A percentile compares a stretch with the other conserved stretches of the same genome.
Conservation (phyloP, 2,797 vertebrate genomes). For the Anguilla marmorata region DNA sequence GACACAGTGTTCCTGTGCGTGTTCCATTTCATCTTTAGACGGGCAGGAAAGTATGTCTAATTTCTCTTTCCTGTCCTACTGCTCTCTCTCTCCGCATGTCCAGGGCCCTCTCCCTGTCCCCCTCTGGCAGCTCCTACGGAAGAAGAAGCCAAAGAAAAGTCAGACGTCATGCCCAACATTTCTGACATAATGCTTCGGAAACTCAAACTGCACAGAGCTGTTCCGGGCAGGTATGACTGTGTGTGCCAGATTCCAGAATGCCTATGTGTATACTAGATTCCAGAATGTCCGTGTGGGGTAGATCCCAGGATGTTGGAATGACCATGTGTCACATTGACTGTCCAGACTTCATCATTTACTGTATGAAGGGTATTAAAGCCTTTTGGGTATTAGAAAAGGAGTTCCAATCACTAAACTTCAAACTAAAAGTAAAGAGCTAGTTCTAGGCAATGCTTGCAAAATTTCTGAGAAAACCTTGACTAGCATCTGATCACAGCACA, state of each 20-base stretch:
- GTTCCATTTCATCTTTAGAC: background rate
- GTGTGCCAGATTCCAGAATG: background rate
- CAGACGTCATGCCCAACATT: conserved; percentile 92
- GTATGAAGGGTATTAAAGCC: background rate
- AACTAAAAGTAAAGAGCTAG: background rate
- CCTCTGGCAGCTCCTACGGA: conserved; percentile 62
- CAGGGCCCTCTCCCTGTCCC: conserved; percentile 72
- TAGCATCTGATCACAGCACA: background rate
- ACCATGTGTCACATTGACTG: background rate
- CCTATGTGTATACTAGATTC: background rate
- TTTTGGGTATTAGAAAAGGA: background rate
- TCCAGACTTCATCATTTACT: background rate
- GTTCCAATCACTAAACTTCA: background rate
- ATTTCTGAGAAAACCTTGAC: background rate
- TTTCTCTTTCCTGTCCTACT: background rate
- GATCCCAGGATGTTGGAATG: background rate
- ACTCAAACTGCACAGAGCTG: conserved; percentile 86
- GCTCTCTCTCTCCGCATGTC: conserved; percentile 25
- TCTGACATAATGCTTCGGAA: conserved; percentile 92
- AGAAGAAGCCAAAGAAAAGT: conserved; percentile 78
- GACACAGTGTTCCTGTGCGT: background rate
- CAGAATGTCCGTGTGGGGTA: background rate
- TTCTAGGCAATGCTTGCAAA: background rate
- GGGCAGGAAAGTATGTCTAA: background rate
- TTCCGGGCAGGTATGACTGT: conserved; percentile 83